A percentile compares a stretch with the other conserved stretches of the same genome.
phyloP scores from a whole-genome alignment of 2,888 invertebrate genomes.

The Polietes domitor region DNA sequence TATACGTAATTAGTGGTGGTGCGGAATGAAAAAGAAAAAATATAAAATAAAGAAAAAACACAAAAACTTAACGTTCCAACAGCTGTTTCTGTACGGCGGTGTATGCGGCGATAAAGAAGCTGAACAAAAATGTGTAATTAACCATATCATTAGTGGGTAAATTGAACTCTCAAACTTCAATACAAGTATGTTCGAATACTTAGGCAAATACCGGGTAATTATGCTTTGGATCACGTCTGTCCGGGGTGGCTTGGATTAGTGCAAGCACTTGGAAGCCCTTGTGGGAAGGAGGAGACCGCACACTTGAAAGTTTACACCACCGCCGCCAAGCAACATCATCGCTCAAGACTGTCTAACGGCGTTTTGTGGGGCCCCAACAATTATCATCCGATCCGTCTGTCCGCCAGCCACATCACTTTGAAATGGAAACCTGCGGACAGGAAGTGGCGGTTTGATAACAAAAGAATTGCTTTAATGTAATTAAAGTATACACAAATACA shows the following conservation, averaged over 20 bases:
- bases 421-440: constrained; percentile 50
- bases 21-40: background rate
- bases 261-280: too few relatives aligned
- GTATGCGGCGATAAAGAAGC: background rate
- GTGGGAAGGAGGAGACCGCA: background rate
- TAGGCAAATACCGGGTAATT: constrained; percentile 6
- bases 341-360: background rate
- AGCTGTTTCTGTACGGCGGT: too few relatives aligned
- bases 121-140: constrained; percentile 9
- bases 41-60: background rate
- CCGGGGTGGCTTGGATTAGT: too few relatives aligned
- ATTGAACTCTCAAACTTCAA: constrained; percentile 12
- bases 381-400: background rate
- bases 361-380: background rate
- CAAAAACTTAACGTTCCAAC: background rate
- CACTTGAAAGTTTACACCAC: background rate
- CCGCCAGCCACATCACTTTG: background rate
- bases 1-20: constrained; percentile 3
- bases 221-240: background rate
- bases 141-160: constrained; percentile 18
- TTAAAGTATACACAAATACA: background rate
- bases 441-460: constrained; percentile 57
- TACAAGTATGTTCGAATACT: background rate
- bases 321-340: background rate
- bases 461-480: constrained; percentile 25